Conservation (phyloP, 2,888 invertebrate genomes). For the Isotomurus palustris region DNA sequence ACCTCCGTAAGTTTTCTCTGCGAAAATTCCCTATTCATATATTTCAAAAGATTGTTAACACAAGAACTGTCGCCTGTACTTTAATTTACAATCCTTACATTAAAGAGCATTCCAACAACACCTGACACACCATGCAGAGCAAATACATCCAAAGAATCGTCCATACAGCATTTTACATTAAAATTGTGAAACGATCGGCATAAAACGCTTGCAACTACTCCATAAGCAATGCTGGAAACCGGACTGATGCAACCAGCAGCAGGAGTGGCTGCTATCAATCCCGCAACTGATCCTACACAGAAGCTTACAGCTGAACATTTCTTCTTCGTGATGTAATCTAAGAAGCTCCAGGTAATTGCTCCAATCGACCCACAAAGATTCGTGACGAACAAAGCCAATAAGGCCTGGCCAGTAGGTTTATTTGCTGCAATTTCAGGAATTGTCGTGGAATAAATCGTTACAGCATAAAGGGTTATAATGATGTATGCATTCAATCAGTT, state of each 20-base stretch:
- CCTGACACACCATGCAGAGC: slow-evolving; percentile 31
- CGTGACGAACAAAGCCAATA: slow-evolving; percentile 9
- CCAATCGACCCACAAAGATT: slow-evolving; percentile 15
- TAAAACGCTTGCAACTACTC: slow-evolving; percentile 17
- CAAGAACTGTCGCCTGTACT: slow-evolving; percentile 3
- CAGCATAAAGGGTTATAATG: neutral
- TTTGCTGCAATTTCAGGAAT: slow-evolving; percentile 11
- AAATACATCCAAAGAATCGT: slow-evolving; percentile 27
- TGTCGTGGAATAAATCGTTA: neutral
- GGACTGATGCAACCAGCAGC: slow-evolving; percentile 39
- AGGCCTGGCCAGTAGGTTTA: neutral
- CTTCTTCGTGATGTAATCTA: slow-evolving; percentile 29
- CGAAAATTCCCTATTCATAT: slow-evolving; percentile 2
- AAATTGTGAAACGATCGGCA: slow-evolving; percentile 18
- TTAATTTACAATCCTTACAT: slow-evolving; percentile 23
- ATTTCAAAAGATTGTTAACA: neutral
- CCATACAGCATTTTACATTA: neutral
- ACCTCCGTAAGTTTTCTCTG: neutral
- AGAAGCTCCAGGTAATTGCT: slow-evolving; percentile 17
- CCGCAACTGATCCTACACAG: slow-evolving; percentile 38
- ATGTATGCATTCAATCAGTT: neutral
- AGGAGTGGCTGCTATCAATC: slow-evolving; percentile 33
- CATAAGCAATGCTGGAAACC: slow-evolving; percentile 31
- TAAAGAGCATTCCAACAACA: slow-evolving; percentile 22
- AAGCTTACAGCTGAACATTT: slow-evolving; percentile 39